Percentiles rank a stretch among this genome's conserved stretches.
Evolutionary conservation across 2,113 vertebrate genomes (phyloP).

Genomic region (Tachycineta bicolor): DNA sequence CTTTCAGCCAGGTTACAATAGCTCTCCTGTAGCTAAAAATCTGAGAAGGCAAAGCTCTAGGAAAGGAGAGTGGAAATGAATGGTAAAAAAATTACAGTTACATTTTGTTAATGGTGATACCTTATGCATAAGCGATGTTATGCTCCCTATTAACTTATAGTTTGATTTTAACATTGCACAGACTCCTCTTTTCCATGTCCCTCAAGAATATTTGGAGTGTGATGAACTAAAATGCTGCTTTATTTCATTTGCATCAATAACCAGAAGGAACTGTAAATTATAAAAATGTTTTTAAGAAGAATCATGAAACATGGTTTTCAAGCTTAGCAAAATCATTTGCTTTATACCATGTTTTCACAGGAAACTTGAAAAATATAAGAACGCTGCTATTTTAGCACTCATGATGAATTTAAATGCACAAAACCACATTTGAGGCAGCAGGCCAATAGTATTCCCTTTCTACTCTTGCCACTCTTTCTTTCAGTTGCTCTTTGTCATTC

Average conservation of each 20-base stretch:
- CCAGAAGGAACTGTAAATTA: background rate
- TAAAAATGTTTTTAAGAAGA: background rate
- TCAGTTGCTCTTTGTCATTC: background rate
- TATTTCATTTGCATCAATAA: background rate
- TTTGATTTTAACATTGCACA: background rate
- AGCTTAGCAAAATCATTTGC: background rate
- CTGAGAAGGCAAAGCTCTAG: background rate
- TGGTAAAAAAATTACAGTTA: background rate
- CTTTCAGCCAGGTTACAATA: background rate
- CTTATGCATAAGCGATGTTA: background rate
- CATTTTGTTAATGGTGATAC: background rate
- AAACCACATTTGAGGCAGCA: background rate
- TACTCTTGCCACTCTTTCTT: background rate
- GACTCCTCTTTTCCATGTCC: background rate
- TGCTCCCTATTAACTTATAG: background rate
- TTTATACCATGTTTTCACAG: background rate
- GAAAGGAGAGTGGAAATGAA: background rate
- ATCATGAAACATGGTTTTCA: background rate
- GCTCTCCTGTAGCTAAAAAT: background rate
- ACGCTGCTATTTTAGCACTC: background rate
- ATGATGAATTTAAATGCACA: background rate
- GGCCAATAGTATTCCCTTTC: background rate
- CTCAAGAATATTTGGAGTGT: background rate
- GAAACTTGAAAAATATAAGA: background rate
- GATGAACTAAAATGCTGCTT: background rate